phyloP scores from a whole-genome alignment of 2,113 vertebrate genomes.

The Glaucomys volans region DNA sequence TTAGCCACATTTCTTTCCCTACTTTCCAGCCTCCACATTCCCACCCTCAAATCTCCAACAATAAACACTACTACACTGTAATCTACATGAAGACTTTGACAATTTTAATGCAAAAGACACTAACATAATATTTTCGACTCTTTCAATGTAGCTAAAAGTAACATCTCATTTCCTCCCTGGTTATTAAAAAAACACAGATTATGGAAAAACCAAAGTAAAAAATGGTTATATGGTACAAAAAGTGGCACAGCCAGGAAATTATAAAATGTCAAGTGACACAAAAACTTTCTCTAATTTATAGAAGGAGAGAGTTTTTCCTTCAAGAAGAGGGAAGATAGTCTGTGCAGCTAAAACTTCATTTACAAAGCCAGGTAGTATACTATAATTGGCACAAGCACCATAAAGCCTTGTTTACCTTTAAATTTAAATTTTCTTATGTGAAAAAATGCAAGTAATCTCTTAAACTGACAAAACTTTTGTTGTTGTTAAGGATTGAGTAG shows the following conservation, averaged over 20 bases:
- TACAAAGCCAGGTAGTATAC: not conserved
- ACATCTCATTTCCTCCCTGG: not conserved
- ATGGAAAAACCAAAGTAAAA: slow-evolving; percentile 19
- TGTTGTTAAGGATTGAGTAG: not conserved
- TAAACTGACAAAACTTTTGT: not conserved
- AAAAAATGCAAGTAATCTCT: slow-evolving; percentile 22
- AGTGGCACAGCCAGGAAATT: not conserved
- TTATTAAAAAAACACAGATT: slow-evolving; percentile 48
- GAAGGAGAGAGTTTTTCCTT: slow-evolving; percentile 44
- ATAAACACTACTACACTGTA: not conserved
- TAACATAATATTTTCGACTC: not conserved
- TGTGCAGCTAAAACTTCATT: not conserved
- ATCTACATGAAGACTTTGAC: not conserved
- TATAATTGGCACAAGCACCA: not conserved
- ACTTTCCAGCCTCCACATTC: not conserved
- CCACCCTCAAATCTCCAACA: not conserved
- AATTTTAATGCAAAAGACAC: not conserved
- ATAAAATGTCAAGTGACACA: not conserved
- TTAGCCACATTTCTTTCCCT: not conserved
- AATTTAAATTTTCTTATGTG: not conserved
- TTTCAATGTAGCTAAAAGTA: not conserved
- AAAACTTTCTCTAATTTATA: not conserved
- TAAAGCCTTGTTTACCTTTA: not conserved
- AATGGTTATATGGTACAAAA: not conserved
- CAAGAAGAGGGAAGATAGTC: not conserved